Evolutionary conservation across 2,888 invertebrate species (phyloP), one percentile per base, ranked within the genome.

Genomic region (Tetanocera ferruginea): DNA sequence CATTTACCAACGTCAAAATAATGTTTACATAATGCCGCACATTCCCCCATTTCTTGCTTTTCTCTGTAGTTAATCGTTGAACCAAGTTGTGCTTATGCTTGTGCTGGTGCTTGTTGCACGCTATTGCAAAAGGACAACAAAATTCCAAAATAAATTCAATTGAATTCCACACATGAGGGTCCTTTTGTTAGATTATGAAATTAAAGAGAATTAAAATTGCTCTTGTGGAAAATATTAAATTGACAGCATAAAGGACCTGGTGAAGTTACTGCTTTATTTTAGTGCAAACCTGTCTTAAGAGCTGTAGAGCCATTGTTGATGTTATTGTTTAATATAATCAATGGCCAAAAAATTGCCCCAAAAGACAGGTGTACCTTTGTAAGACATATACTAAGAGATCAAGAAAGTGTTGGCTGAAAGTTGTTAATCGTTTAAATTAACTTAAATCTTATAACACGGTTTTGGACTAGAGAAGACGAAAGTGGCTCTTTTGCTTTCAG

Each of bases 131-230:
- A 70, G 60, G 14, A 34, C 71, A 19, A 37, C 62, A 31, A 67
- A 51, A 78, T 78, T 78, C 78, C 78, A 78, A 55, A 71, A 55
- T 64, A 66, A 75, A 78, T 71, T 78, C 69, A 78, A 78, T 78
- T 71, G 75, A 70, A 78, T 78, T 78, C 71, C 71, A 55, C 71
- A 66, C 74, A 60, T 52, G 69, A 64, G 49, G 66, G 52, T 25
- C n/a, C 31, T 64, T 62, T 76, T 71, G 49, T 73, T 71, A 25
- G 57, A n/a, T n/a, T 14, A 23, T 19, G 52, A 78, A 78, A 73
- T 77, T 72, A 51, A 77, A 72, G 67, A 57, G 74, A 60, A 78
- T 74, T 78, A 78, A 78, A 73, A 69, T 60, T 67, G 62, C 57
- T 78, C 64, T 72, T 78, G 73, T 57, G 73, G 34, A 34, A 69